Evolutionary conservation across 1,140 invertebrate genomes (phyloP), one percentile per base, ranked within the genome.

Genomic region (Platyscapa corneri): DNA sequence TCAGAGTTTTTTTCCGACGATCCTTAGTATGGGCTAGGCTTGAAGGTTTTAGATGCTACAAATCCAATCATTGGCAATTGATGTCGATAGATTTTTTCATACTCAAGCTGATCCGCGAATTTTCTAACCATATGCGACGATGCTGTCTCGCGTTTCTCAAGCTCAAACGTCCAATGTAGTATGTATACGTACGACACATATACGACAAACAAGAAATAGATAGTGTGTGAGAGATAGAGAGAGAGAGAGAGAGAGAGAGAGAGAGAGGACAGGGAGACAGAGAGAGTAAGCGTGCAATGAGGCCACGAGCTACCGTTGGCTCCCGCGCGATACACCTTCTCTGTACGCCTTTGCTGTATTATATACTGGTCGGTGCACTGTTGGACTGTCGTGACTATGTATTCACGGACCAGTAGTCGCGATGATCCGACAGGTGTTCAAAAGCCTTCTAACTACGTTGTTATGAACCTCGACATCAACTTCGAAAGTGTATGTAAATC

Each of bases 281-380:
- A 46, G 42, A 76, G 42, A 49, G 77, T n/a, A 42, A 82, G 42
- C 42, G 70, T n/a, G 46, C 81, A 82, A 82, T 82, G 81, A 82
- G 81, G 81, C 67, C 81, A 70, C 67, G 67, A 46, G 49, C 23
- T 56, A 34, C 79, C 49, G 39, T 23, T 81, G n/a, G 30, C 56
- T 56, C 30, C 20, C 53, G 77, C 20, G n/a, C 49, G 49, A 49
- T 81, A 30, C 37, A 32, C 56, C 34, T 42, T 37, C 56, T 60
- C 23, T 23, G 10, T 8, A 16, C 32, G 67, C 32, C 30, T 70
- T 23, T 70, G 34, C 18, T 37, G 18, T 34, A 37, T 70, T 70
- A 6, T 70, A 70, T 18, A 70, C 18, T n/a, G 23, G 7, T 5
- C 70, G 6, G 8, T 74, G 37, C 6, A 42, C 23, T 74, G 32